Evolutionary conservation across 2,113 vertebrate species (phyloP), one percentile per base, ranked within the genome.

Genomic region (Empidonax traillii): DNA sequence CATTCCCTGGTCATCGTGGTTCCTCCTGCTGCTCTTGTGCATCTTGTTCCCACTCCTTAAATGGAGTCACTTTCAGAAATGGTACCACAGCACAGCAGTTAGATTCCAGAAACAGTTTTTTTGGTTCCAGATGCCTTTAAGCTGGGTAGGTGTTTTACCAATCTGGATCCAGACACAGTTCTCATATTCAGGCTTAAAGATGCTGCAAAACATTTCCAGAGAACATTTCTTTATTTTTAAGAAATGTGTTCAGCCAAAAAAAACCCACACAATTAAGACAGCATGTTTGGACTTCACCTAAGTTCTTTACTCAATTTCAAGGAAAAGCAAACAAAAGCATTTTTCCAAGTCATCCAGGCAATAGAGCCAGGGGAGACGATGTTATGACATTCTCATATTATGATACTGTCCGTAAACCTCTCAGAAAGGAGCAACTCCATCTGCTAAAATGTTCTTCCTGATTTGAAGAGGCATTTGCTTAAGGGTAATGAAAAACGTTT

Each of bases 1-100:
- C 14, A 14, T 37, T 82, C 49, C 41, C 30, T 0, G 0, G 21
- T 46, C 53, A 35, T 65, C 2, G 0, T 10, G 2, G 41, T 43
- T 87, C 63, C 75, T 75, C 71, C 52, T 21, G 15, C 39, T 86
- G 39, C 12, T 78, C 35, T 49, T 39, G 7, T 19, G 31, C 65
- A 39, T 53, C 30, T 1, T 49, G 21, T 90, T 93, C 69, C 53
- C 41, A 1, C 20, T 75, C 49, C 46, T 13, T 35, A 41, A 41
- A 8, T 51, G 35, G 9, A 78, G 61, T 46, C 73, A 53, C 52
- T 78, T 80, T 79, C 65, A 87, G 59, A 89, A 92, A 56, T 30
- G 31, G 33, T 55, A 85, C 52, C 30, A 44, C 35, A 58, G 44
- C 44, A 89, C 53, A 86, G 37, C 28, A 74, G 28, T 88, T 81